Conservation (phyloP, 2,113 vertebrate genomes). For the Crypturellus undulatus region DNA sequence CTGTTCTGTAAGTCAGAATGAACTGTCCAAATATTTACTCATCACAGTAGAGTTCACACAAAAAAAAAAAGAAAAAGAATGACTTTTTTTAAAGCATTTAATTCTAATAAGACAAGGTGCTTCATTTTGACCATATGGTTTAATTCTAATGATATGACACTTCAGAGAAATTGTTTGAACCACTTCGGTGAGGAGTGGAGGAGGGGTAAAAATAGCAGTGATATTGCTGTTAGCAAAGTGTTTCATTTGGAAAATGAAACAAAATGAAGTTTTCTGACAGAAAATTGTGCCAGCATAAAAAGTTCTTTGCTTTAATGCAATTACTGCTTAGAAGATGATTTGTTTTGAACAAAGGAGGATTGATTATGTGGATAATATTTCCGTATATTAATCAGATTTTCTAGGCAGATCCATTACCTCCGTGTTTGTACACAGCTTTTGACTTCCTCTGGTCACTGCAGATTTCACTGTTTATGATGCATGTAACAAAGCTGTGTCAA, state of each 20-base stretch:
- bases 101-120: not conserved
- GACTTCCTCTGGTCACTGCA: not conserved
- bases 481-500: not conserved
- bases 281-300: not conserved
- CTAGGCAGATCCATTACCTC: not conserved
- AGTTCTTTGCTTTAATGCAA: not conserved
- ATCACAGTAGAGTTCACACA: not conserved
- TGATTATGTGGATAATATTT: conserved; percentile 18
- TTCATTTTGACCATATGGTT: not conserved
- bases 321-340: not conserved
- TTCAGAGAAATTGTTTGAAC: not conserved
- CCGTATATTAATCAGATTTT: not conserved
- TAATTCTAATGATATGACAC: not conserved
- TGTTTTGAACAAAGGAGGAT: conserved; percentile 8
- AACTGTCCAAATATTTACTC: not conserved
- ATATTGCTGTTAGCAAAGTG: not conserved
- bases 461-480: not conserved
- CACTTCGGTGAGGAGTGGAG: no score
- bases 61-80: not conserved
- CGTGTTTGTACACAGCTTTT: not conserved
- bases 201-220: not conserved
- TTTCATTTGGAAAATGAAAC: not conserved
- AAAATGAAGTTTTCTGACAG: conserved; percentile 19
- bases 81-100: not conserved
- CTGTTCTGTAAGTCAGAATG: not conserved